These are phyloP conservation scores for Parotia lawesii DNA, from an alignment of 2,113 vertebrate species.

Conservation along the genomic window DNA sequence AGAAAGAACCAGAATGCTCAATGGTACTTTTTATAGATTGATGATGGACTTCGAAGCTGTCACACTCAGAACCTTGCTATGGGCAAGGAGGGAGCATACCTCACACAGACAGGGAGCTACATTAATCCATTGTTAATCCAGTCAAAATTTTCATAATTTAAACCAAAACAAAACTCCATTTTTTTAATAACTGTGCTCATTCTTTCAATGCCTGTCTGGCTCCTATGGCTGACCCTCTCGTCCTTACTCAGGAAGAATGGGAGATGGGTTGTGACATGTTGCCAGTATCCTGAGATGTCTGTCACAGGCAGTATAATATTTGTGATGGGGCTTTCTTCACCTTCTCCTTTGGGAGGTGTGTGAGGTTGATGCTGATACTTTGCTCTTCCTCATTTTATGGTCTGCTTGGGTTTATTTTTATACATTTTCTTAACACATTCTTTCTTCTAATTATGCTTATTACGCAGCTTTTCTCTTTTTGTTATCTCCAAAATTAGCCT, in stretches of 20 bases:
- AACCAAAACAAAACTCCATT: not conserved
- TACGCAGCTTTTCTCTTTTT: not conserved
- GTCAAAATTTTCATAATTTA: not conserved
- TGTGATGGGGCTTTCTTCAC: not conserved
- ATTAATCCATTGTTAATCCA: not conserved
- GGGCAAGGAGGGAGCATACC: not conserved
- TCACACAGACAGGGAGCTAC: not conserved
- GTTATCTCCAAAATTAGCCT: not conserved
- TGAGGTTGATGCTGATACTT: not conserved
- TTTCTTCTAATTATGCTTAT: not conserved
- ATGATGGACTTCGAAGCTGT: not conserved
- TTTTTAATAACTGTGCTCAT: not conserved
- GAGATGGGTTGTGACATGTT: not conserved
- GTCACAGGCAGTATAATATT: not conserved
- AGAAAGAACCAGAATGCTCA: not conserved
- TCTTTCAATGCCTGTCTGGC: not conserved
- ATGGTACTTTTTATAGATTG: not conserved
- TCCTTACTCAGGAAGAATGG: not conserved
- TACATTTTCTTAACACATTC: accelerated
- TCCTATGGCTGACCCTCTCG: not conserved
- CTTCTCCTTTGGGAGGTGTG: not conserved
- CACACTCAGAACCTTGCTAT: not conserved
- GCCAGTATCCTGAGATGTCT: not conserved
- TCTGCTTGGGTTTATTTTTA: not conserved
- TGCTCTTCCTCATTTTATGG: not conserved